Base-by-base conservation (phyloP, 2,888 invertebrate species). In the Ennomos erosarius region DNA sequence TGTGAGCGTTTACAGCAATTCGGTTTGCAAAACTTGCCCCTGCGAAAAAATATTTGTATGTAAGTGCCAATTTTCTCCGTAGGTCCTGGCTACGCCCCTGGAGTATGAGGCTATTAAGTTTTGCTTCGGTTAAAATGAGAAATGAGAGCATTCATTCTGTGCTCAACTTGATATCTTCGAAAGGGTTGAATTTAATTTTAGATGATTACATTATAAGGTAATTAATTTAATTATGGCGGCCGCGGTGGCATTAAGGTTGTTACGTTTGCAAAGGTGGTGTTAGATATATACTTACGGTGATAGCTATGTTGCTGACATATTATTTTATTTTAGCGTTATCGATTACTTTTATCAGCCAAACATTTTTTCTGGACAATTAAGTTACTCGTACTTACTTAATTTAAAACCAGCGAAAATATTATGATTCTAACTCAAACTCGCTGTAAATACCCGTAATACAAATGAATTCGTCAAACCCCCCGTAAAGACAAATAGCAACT, bases 81-180 rank as follows among this genome's bases (percentile, higher is more conserved):
- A n/a, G 9, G 9, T 6, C 12, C 34, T 51, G 11, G 26, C 11
- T 58, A 4, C 52, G 34, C 10, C 42, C 43, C 59, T 54, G 59
- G 6, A 43, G 26, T 6, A 26, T 8, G 83, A 83, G 85, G 89
- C 90, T 90, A 89, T 91, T 91, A 91, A 90, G 90, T 89, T 90
- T 90, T 90, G 88, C 85, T 87, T 81, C 85, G 85, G 85, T 86
- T 87, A 81, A 90, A 88, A 90, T 90, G 90, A 92, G 90, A 91
- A 88, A 92, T 89, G 82, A 84, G 77, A 79, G 76, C 88, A 89
- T 89, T 91, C 85, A 88, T 90, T 86, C 81, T 77, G 78, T 82
- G 85, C 82, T 87, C 88, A 86, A 89, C 85, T 84, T 88, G 88
- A 90, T 90, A 90, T 87, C 89, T 84, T 76, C 78, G 76, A 76